Evolutionary conservation across 2,888 invertebrate species (phyloP).

Genomic region (Meteorus colon): DNA sequence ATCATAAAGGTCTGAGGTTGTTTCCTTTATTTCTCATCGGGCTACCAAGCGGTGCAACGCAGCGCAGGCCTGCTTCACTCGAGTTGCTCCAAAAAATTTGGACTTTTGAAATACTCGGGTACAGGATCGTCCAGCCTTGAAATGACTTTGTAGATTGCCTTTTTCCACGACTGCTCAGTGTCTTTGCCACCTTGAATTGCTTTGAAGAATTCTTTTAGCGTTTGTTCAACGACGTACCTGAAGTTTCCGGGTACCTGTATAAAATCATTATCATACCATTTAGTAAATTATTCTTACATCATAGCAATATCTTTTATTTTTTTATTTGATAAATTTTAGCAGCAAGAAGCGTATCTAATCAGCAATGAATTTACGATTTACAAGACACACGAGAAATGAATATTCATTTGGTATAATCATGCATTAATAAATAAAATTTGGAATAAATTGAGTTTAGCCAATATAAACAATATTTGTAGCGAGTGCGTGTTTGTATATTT

Average conservation of each 20-base stretch:
- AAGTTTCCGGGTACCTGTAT: conserved; percentile 96
- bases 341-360: conserved; percentile 3
- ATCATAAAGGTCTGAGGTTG: conserved; percentile 42
- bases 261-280: conserved; percentile 8
- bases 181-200: conserved; percentile 98
- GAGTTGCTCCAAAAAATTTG: conserved; percentile 98
- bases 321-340: background rate
- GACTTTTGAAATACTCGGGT: conserved; percentile 99
- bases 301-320: background rate
- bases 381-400: conserved; percentile 6
- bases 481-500: conserved; percentile 71
- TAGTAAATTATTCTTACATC: background rate
- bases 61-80: conserved; percentile 79
- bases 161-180: conserved; percentile 99
- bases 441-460: background rate
- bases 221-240: conserved; percentile 97
- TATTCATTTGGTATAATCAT: background rate
- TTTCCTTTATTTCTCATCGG: conserved; percentile 48
- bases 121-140: conserved; percentile 98
- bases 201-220: conserved; percentile 98
- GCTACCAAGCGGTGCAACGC: conserved; percentile 56
- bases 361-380: background rate
- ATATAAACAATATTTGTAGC: conserved; percentile 51
- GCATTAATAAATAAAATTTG: conserved; percentile 12
- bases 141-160: conserved; percentile 99